Evolutionary conservation across 2,888 invertebrate species (phyloP).

Genomic region (Cryptosula pallasiana): DNA sequence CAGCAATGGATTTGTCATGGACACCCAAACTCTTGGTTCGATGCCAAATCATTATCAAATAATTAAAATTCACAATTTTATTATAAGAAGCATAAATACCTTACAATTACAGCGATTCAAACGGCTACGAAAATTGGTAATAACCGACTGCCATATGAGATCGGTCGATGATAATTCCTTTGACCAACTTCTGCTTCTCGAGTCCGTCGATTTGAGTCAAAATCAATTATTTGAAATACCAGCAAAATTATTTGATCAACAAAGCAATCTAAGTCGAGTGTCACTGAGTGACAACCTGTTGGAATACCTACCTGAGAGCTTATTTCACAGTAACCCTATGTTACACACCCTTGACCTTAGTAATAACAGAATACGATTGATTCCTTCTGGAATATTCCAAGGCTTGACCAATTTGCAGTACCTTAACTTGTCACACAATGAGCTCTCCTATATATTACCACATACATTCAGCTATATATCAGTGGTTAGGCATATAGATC

Average conservation of each 20-base stretch:
- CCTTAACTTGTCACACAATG: conserved; percentile 29
- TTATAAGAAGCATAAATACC: neutral
- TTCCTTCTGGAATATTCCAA: conserved; percentile 27
- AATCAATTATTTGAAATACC: conserved; percentile 33
- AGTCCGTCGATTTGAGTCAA: conserved; percentile 30
- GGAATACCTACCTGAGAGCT: conserved; percentile 25
- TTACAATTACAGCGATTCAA: conserved; percentile 1
- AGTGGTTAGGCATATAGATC: conserved; percentile 13
- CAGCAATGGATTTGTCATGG: neutral
- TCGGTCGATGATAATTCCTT: conserved; percentile 29
- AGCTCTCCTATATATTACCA: conserved; percentile 29
- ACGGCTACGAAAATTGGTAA: conserved; percentile 3
- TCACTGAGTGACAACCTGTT: conserved; percentile 34
- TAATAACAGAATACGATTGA: conserved; percentile 28
- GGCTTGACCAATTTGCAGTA: conserved; percentile 27
- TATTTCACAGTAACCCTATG: conserved; percentile 28
- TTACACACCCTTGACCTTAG: conserved; percentile 30
- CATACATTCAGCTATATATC: conserved; percentile 14
- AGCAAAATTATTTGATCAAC: conserved; percentile 30
- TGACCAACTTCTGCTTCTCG: conserved; percentile 29
- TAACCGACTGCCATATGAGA: conserved; percentile 24
- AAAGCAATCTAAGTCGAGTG: conserved; percentile 31
- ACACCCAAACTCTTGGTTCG: neutral
- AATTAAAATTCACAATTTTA: neutral
- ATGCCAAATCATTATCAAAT: neutral